Evolutionary conservation across 2,888 invertebrate genomes (phyloP).

Genomic region (Neoascia interrupta): DNA sequence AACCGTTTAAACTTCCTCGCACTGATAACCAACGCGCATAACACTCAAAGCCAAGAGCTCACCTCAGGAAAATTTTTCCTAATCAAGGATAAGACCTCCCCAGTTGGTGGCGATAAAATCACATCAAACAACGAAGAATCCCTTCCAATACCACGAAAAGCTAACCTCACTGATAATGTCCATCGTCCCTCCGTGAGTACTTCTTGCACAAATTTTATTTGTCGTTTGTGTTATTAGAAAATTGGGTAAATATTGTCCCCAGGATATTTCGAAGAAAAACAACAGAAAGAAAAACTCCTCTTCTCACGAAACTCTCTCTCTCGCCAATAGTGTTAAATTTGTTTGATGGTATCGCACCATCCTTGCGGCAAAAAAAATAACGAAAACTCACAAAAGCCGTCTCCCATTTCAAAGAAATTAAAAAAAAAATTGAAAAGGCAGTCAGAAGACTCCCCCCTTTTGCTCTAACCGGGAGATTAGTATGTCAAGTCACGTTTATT

Average conservation of each 20-base stretch:
- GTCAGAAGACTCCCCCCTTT: slow-evolving; percentile 1
- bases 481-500: slow-evolving; percentile 80
- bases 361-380: slow-evolving; percentile 6
- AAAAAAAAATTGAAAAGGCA: slow-evolving; percentile 23
- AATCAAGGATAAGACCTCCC: slow-evolving; percentile 45
- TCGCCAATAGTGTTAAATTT: slow-evolving; percentile 57
- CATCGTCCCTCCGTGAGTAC: slow-evolving; percentile 10
- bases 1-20: slow-evolving; percentile 5
- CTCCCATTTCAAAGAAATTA: slow-evolving; percentile 50
- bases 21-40: slow-evolving; percentile 6
- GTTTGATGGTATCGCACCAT: slow-evolving; percentile 39
- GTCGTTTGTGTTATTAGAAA: slow-evolving; percentile 49
- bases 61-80: slow-evolving; percentile 55
- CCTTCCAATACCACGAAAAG: not conserved
- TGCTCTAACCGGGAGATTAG: slow-evolving; percentile 73
- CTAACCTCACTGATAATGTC: slow-evolving; percentile 34
- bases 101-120: slow-evolving; percentile 32
- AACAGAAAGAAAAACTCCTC: no score
- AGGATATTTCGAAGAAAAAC: slow-evolving; percentile 25
- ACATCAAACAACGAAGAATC: slow-evolving; percentile 22
- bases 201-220: slow-evolving; percentile 34
- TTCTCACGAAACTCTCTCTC: not conserved
- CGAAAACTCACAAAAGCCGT: not conserved
- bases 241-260: slow-evolving; percentile 54
- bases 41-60: slow-evolving; percentile 21